phyloP scores from a whole-genome alignment of 2,113 vertebrate genomes.

The Sphyrna mokarran region DNA sequence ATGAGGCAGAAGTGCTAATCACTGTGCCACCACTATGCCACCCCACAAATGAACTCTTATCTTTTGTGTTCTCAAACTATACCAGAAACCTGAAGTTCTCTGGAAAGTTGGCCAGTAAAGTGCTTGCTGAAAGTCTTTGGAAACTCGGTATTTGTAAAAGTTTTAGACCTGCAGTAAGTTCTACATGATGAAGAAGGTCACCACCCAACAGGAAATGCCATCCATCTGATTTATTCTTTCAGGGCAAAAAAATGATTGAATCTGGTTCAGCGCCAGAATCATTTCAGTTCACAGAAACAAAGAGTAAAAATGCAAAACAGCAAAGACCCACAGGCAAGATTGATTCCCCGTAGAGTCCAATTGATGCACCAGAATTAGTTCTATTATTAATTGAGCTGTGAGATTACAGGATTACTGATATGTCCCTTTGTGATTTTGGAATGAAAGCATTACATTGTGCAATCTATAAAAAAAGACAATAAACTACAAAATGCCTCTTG shows the following conservation, averaged over 20 bases:
- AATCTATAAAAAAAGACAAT: not conserved
- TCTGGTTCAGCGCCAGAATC: not conserved
- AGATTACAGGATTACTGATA: not conserved
- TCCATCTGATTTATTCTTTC: not conserved
- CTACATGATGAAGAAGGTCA: not conserved
- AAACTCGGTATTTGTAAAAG: not conserved
- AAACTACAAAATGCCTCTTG: not conserved
- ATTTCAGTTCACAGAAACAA: not conserved
- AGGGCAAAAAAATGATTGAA: not conserved
- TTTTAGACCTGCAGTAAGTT: not conserved
- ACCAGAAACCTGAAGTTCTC: not conserved
- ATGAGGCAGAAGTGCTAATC: too few species aligned
- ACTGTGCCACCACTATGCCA: too few species aligned
- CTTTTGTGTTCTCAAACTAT: not conserved
- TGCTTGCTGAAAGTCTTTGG: not conserved
- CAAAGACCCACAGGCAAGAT: not conserved
- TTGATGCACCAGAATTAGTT: slow-evolving; percentile 5
- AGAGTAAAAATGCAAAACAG: not conserved
- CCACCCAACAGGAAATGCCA: not conserved
- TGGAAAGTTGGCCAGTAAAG: not conserved
- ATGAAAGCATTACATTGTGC: slow-evolving; percentile 2
- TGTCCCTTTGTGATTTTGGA: not conserved
- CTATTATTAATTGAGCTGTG: not conserved
- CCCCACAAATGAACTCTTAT: not conserved
- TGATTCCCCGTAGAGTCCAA: not conserved